Conservation (phyloP, 2,113 vertebrate genomes). For the Oceanites oceanicus region DNA sequence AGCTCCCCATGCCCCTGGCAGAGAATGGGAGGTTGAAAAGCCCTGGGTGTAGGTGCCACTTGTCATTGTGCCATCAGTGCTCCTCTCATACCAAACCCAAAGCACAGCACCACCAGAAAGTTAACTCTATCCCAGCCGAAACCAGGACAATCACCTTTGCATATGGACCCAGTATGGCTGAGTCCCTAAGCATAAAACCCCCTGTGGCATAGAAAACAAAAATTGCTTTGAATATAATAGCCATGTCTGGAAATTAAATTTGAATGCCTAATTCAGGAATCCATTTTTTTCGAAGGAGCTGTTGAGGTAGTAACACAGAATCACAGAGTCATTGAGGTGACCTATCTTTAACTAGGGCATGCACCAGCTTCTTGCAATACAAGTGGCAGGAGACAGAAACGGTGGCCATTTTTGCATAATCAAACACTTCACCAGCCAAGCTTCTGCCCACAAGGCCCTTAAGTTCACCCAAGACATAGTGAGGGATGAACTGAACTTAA, state of each 20-base stretch:
- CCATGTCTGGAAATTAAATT: neutral
- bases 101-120: too few relatives aligned
- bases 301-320: neutral
- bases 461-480: neutral
- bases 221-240: neutral
- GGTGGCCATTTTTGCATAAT: neutral
- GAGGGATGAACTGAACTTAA: neutral
- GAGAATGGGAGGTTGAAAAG: too few relatives aligned
- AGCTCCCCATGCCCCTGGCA: too few relatives aligned
- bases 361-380: neutral
- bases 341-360: neutral
- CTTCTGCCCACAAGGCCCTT: neutral
- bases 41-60: too few relatives aligned
- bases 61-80: too few relatives aligned
- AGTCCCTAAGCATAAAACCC: neutral
- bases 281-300: neutral
- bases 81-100: too few relatives aligned
- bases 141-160: neutral
- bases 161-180: neutral
- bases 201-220: neutral
- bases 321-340: neutral
- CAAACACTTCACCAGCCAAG: neutral
- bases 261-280: neutral
- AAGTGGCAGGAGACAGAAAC: neutral
- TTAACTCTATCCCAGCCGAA: too few relatives aligned